phyloP scores from a whole-genome alignment of 2,888 invertebrate genomes.

The Dysmachus trigonus region DNA sequence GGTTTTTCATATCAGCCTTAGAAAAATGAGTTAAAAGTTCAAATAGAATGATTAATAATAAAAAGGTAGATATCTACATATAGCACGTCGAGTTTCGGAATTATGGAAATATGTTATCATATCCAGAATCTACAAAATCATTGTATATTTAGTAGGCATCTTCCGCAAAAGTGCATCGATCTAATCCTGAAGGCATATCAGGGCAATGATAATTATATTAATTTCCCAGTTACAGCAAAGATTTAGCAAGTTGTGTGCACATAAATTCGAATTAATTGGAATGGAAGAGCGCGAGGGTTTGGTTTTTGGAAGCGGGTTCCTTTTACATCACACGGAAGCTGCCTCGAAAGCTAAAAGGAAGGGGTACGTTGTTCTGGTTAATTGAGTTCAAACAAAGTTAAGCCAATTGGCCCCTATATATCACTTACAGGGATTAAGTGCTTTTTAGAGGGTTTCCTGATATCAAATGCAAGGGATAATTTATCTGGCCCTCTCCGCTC shows the following conservation, averaged over 20 bases:
- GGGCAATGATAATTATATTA: neutral
- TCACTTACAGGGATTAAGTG: constrained; percentile 48
- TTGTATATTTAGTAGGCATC: neutral
- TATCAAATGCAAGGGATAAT: constrained; percentile 47
- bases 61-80: no score
- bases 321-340: neutral
- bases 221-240: neutral
- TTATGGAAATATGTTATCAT: neutral
- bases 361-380: constrained; percentile 7
- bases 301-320: neutral
- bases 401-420: constrained; percentile 49
- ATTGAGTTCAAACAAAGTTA: constrained; percentile 49
- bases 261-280: constrained; percentile 20
- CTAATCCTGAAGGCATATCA: neutral
- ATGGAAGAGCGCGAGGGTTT: neutral
- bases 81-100: no score
- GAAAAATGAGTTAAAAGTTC: no score
- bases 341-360: neutral
- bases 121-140: neutral
- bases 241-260: neutral
- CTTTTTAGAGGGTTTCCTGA: constrained; percentile 43
- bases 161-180: neutral
- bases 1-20: no score
- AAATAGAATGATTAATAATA: no score
- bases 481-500: constrained; percentile 8